A percentile compares a stretch with the other conserved stretches of the same genome.
Conservation (phyloP, 2,797 vertebrate species). For the Brachymystax lenok region DNA sequence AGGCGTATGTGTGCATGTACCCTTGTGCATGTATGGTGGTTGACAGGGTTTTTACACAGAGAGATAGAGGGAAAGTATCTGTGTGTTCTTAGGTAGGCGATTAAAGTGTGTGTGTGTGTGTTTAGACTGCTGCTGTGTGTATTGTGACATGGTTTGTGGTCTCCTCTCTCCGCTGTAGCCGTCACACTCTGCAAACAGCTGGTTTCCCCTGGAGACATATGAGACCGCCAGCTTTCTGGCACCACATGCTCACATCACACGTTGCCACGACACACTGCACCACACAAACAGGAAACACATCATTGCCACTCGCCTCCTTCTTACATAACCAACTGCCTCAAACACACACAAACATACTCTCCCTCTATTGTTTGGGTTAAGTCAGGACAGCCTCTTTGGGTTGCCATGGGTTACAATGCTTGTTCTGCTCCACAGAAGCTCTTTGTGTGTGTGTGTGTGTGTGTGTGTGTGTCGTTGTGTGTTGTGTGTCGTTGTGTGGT, state of each 20-base stretch:
- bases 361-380: background rate
- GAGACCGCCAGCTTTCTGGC: constrained; percentile 23
- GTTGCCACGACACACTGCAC: background rate
- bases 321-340: background rate
- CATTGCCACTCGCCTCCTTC: background rate
- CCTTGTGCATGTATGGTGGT: no score
- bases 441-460: no score
- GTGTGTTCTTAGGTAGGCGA: background rate
- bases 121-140: background rate
- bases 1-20: no score
- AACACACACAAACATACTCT: background rate
- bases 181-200: background rate
- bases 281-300: constrained; percentile 13
- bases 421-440: background rate
- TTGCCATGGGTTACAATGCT: background rate
- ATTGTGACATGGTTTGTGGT: background rate
- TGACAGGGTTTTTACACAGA: no score
- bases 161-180: background rate
- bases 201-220: constrained; percentile 8
- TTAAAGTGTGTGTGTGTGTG: background rate
- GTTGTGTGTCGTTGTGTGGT: no score
- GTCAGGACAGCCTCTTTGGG: background rate
- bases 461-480: no score
- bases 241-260: constrained; percentile 30
- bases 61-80: no score